Conservation (phyloP, 2,797 vertebrate species). For the Pseudomugil tenellus region DNA sequence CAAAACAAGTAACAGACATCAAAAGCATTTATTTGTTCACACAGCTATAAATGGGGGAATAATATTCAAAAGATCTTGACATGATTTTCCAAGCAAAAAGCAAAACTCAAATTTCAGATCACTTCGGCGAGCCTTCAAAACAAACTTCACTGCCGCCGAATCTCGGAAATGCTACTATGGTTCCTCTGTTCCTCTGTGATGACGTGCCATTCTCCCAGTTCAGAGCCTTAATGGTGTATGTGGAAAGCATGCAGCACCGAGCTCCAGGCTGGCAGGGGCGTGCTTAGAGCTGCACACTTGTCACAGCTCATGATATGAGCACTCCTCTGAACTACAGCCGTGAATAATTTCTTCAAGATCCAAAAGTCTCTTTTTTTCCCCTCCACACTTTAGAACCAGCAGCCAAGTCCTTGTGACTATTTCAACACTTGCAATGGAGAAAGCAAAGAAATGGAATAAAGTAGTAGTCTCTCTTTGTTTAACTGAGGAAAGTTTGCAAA, state of each 20-base stretch:
- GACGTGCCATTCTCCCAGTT: conserved; percentile 64
- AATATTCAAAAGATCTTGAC: conserved; percentile 55
- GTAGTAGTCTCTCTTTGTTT: conserved; percentile 74
- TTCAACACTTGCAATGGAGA: conserved; percentile 76
- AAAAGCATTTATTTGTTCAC: conserved; percentile 57
- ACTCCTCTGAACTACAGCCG: conserved; percentile 76
- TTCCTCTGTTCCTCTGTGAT: conserved; percentile 66
- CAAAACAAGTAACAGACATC: conserved; percentile 52
- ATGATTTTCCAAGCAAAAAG: conserved; percentile 50
- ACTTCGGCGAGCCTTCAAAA: conserved; percentile 73
- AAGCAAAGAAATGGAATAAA: conserved; percentile 70
- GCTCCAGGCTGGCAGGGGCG: conserved; percentile 70
- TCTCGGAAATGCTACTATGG: conserved; percentile 56
- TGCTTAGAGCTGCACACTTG: conserved; percentile 73
- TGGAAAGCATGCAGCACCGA: conserved; percentile 53
- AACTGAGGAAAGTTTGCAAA: conserved; percentile 78
- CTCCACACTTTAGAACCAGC: conserved; percentile 66
- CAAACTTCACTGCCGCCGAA: conserved; percentile 66
- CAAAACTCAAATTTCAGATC: conserved; percentile 65
- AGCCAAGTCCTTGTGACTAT: conserved; percentile 74
- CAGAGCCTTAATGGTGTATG: conserved; percentile 76
- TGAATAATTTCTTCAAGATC: conserved; percentile 79
- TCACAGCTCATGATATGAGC: conserved; percentile 75
- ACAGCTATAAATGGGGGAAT: conserved; percentile 54
- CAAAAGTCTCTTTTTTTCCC: conserved; percentile 60